Percentiles rank a stretch among this genome's conserved stretches.
Conservation (phyloP, 2,888 invertebrate species). For the Ennomos fuscantarius region DNA sequence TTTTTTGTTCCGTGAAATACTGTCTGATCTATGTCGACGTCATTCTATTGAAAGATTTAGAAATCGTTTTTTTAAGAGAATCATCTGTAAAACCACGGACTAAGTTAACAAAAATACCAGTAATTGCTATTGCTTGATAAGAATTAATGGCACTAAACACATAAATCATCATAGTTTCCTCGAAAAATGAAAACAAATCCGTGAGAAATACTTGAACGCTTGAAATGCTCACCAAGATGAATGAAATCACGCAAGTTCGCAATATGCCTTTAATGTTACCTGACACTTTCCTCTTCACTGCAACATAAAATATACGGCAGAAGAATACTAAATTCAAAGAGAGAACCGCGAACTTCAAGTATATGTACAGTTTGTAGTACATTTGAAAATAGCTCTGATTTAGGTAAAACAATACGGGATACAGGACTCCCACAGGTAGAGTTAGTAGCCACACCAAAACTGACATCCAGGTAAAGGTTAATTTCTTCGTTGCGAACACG, state of each 20-base stretch:
- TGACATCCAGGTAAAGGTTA: slow-evolving; percentile 45
- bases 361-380: slow-evolving; percentile 50
- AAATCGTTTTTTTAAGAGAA: neutral
- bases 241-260: slow-evolving; percentile 48
- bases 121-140: slow-evolving; percentile 33
- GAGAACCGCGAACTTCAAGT: slow-evolving; percentile 50
- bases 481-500: slow-evolving; percentile 54
- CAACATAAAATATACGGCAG: slow-evolving; percentile 56
- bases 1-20: neutral
- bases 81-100: slow-evolving; percentile 6
- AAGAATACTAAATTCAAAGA: slow-evolving; percentile 58
- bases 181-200: slow-evolving; percentile 48
- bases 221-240: slow-evolving; percentile 58
- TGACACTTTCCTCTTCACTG: slow-evolving; percentile 34
- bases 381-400: slow-evolving; percentile 13
- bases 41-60: slow-evolving; percentile 1
- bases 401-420: slow-evolving; percentile 13
- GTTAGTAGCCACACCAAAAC: slow-evolving; percentile 52
- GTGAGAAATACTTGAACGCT: slow-evolving; percentile 60
- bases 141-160: slow-evolving; percentile 45
- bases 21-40: neutral
- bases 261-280: slow-evolving; percentile 35
- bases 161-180: slow-evolving; percentile 3
- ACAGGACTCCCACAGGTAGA: slow-evolving; percentile 49
- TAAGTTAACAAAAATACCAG: slow-evolving; percentile 29